Evolutionary conservation across 1,140 invertebrate genomes (phyloP).

Genomic region (Neelides sp.): DNA sequence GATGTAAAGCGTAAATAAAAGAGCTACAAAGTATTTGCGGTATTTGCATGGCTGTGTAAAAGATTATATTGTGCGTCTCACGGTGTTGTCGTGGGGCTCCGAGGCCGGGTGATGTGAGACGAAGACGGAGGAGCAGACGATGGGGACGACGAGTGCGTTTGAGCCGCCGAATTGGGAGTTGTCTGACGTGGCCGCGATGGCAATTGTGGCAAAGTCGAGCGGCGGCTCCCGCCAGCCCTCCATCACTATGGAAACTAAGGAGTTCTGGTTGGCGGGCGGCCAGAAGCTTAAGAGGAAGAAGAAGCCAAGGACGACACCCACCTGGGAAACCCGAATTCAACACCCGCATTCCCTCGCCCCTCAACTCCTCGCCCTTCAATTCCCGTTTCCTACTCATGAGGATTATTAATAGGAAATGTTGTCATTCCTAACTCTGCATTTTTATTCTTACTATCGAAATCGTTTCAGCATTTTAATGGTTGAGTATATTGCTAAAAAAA

Average conservation of each 20-base stretch:
- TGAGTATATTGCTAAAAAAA: too few species aligned
- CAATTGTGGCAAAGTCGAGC: conserved; percentile 23
- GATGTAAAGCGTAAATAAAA: conserved; percentile 23
- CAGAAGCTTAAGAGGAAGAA: too few species aligned
- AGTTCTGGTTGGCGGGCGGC: too few species aligned
- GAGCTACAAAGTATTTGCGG: not conserved
- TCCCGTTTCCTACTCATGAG: too few species aligned
- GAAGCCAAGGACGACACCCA: too few species aligned
- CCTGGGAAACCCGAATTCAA: too few species aligned
- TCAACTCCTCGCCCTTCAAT: too few species aligned
- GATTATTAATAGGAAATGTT: too few species aligned
- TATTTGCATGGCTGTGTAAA: not conserved
- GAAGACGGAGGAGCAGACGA: conserved; percentile 27
- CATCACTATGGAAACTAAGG: not conserved
- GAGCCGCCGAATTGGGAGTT: conserved; percentile 15
- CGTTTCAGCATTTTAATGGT: too few species aligned
- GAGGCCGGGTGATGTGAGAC: conserved; percentile 17
- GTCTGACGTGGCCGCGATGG: conserved; percentile 20
- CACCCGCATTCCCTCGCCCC: too few species aligned
- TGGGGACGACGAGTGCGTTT: conserved; percentile 20
- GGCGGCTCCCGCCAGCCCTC: conserved; percentile 16
- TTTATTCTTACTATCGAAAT: too few species aligned
- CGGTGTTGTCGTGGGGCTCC: not conserved
- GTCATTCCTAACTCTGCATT: too few species aligned
- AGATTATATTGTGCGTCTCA: not conserved